Evolutionary conservation across 2,797 vertebrate genomes (phyloP).

Genomic region (Okamejei kenojei): DNA sequence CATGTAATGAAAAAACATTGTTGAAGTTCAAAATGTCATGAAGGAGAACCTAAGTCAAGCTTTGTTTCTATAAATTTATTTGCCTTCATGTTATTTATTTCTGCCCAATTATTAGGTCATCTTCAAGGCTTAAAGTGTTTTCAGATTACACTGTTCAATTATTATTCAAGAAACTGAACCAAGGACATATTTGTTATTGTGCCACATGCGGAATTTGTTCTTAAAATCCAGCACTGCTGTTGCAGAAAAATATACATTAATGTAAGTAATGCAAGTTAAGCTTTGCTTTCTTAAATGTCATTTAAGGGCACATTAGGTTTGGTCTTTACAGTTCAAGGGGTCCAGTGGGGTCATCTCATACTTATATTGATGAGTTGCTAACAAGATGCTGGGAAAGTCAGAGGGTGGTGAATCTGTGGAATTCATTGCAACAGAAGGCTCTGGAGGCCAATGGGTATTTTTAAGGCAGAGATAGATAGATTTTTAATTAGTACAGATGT

Average conservation of each 20-base stretch:
- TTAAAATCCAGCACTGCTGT: not conserved
- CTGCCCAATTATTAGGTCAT: not conserved
- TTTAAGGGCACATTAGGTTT: not conserved
- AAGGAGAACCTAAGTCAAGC: not conserved
- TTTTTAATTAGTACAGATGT: too few relatives aligned
- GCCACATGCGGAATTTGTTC: not conserved
- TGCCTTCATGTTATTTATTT: too few relatives aligned
- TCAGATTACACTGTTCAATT: not conserved
- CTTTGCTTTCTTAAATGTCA: not conserved
- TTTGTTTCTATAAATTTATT: not conserved
- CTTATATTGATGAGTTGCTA: not conserved
- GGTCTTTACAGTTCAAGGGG: not conserved
- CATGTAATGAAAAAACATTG: not conserved
- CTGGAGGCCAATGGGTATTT: too few relatives aligned
- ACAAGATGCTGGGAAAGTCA: not conserved
- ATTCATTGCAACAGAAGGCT: too few relatives aligned
- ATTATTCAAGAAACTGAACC: not conserved
- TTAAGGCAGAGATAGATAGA: too few relatives aligned
- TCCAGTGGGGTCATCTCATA: constrained; percentile 5
- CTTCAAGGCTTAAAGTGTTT: not conserved
- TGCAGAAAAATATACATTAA: not conserved
- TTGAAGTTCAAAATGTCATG: not conserved
- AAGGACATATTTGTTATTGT: not conserved
- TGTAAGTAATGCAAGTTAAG: not conserved
- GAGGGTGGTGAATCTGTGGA: too few relatives aligned